These are phyloP conservation scores for Egretta garzetta DNA, from an alignment of 2,113 vertebrate species.

Conservation along the genomic window DNA sequence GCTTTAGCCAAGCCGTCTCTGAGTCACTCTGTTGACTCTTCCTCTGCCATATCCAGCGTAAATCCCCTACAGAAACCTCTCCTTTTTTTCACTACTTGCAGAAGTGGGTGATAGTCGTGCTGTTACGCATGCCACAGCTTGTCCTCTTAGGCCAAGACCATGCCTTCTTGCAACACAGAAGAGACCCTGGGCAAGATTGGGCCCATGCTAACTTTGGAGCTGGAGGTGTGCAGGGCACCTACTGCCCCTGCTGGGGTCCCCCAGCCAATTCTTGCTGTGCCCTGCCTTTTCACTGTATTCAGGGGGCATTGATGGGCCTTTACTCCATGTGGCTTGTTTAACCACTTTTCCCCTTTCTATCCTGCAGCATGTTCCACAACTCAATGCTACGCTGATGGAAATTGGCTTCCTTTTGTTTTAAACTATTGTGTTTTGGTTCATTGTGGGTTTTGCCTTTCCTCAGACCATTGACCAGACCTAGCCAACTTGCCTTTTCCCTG, in stretches of 20 bases:
- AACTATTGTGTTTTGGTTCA: not conserved
- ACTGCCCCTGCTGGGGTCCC: not conserved
- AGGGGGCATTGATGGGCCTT: not conserved
- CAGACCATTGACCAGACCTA: not conserved
- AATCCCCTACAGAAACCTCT: not conserved
- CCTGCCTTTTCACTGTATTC: not conserved
- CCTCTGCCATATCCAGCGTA: accelerated
- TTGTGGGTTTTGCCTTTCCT: not conserved
- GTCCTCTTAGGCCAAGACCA: not conserved
- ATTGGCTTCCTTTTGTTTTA: not conserved
- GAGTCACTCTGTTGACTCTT: not conserved
- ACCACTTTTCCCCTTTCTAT: not conserved
- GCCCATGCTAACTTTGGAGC: not conserved
- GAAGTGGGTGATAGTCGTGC: accelerated
- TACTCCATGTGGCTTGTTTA: not conserved
- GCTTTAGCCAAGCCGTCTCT: not conserved
- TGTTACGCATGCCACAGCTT: not conserved
- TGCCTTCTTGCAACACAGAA: not conserved
- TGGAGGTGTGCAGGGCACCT: accelerated
- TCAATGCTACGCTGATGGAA: accelerated
- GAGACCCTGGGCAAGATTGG: accelerated
- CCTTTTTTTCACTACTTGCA: not conserved
- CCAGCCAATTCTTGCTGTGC: not conserved
- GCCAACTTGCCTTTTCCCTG: not conserved
- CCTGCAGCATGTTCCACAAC: not conserved